These are phyloP conservation scores for Betta splendens DNA, from an alignment of 2,797 vertebrate species.

Conservation along the genomic window DNA sequence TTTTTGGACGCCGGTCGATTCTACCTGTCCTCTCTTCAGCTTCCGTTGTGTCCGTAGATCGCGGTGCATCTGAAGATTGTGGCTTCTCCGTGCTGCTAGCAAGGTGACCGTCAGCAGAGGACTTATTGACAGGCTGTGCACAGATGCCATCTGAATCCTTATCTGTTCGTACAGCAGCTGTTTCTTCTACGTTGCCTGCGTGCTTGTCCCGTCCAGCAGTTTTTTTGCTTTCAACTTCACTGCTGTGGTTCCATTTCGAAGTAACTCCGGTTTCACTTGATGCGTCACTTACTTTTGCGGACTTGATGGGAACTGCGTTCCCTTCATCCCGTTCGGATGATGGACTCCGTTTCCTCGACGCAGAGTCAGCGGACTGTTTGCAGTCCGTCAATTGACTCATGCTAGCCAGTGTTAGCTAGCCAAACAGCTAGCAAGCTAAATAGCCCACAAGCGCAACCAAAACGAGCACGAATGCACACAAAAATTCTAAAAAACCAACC, in stretches of 20 bases:
- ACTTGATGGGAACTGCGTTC: constrained; percentile 67
- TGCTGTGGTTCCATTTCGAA: constrained; percentile 51
- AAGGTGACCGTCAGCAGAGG: constrained; percentile 22
- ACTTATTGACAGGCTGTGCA: constrained; percentile 43
- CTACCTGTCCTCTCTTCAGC: constrained; percentile 24
- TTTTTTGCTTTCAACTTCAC: constrained; percentile 44
- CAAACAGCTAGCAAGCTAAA: constrained; percentile 54
- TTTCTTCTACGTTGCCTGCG: constrained; percentile 20
- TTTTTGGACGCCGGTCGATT: constrained; percentile 28
- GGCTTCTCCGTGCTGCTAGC: constrained; percentile 38
- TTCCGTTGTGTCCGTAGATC: constrained; percentile 13
- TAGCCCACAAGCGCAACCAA: constrained; percentile 40
- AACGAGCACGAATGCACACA: constrained; percentile 12
- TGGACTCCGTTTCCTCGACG: constrained; percentile 75
- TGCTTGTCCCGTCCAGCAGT: constrained; percentile 14
- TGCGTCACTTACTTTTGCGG: constrained; percentile 61
- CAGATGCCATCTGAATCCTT: constrained; percentile 19
- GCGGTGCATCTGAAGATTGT: constrained; percentile 36
- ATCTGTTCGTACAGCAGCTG: constrained; percentile 15
- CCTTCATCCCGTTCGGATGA: constrained; percentile 63
- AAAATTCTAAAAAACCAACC: background rate
- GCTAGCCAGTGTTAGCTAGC: constrained; percentile 58
- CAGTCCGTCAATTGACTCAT: constrained; percentile 79
- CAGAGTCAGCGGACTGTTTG: constrained; percentile 71
- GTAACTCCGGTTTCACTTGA: constrained; percentile 17